These are phyloP conservation scores for Cephalopholis sonnerati DNA, from an alignment of 2,113 vertebrate species.

Conservation along the genomic window DNA sequence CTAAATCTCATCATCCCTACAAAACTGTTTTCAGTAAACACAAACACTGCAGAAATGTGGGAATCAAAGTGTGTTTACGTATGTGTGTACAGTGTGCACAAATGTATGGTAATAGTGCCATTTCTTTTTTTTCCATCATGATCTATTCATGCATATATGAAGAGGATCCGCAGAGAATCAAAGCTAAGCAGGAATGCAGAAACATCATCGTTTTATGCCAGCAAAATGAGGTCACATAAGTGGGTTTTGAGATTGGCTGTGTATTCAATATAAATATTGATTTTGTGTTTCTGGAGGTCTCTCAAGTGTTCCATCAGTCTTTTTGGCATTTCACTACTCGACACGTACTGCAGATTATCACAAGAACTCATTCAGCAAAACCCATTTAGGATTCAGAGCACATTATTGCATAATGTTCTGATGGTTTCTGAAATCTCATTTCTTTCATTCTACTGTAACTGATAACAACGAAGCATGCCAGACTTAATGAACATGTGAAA, in stretches of 20 bases:
- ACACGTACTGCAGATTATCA: slow-evolving; percentile 22
- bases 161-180: slow-evolving; percentile 42
- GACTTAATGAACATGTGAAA: neutral
- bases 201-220: slow-evolving; percentile 36
- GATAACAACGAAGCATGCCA: neutral
- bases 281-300: slow-evolving; percentile 58
- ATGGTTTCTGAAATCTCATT: slow-evolving; percentile 7
- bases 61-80: slow-evolving; percentile 30
- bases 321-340: slow-evolving; percentile 42
- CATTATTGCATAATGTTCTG: neutral
- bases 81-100: slow-evolving; percentile 3
- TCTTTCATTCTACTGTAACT: neutral
- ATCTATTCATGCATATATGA: slow-evolving; percentile 40
- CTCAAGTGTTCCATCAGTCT: slow-evolving; percentile 52
- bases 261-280: slow-evolving; percentile 67
- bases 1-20: slow-evolving; percentile 52
- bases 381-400: slow-evolving; percentile 24
- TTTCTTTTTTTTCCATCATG: slow-evolving; percentile 37
- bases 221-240: slow-evolving; percentile 63
- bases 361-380: slow-evolving; percentile 25
- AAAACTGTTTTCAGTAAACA: slow-evolving; percentile 50
- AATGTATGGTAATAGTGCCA: slow-evolving; percentile 19
- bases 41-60: slow-evolving; percentile 36
- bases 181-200: slow-evolving; percentile 33
- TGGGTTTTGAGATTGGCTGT: slow-evolving; percentile 61